These are phyloP conservation scores for Otus scops DNA, from an alignment of 2,797 vertebrate genomes.

Conservation along the genomic window DNA sequence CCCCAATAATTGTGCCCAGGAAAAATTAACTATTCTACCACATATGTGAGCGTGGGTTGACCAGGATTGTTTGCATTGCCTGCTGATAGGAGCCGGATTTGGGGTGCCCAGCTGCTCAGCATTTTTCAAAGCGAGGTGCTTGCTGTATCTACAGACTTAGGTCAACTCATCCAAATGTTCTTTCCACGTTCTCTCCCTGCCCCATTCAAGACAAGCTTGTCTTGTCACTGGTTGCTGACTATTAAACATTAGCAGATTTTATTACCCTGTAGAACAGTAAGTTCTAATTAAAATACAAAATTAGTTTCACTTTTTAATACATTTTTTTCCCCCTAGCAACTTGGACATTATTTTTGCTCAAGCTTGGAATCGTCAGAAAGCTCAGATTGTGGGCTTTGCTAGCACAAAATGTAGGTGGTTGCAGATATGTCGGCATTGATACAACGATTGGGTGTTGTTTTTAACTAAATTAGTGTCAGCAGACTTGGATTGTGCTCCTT, in stretches of 20 bases:
- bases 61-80: neutral
- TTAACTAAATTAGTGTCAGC: neutral
- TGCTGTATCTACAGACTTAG: neutral
- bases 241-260: neutral
- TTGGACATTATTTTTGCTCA: constrained; percentile 22
- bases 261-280: neutral
- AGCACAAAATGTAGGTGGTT: constrained; percentile 43
- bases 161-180: neutral
- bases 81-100: neutral
- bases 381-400: constrained; percentile 28
- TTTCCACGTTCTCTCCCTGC: neutral
- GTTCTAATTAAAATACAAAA: neutral
- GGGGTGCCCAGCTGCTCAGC: neutral
- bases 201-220: neutral
- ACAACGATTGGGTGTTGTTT: constrained; percentile 9
- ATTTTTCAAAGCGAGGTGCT: neutral
- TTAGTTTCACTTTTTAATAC: neutral
- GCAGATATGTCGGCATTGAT: neutral
- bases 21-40: neutral
- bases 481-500: neutral
- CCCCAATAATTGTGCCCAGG: neutral
- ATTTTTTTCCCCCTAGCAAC: neutral
- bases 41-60: accelerated
- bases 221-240: neutral
- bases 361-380: constrained; percentile 1